Conservation (phyloP, 2,888 invertebrate genomes). For the Neria commutata region DNA sequence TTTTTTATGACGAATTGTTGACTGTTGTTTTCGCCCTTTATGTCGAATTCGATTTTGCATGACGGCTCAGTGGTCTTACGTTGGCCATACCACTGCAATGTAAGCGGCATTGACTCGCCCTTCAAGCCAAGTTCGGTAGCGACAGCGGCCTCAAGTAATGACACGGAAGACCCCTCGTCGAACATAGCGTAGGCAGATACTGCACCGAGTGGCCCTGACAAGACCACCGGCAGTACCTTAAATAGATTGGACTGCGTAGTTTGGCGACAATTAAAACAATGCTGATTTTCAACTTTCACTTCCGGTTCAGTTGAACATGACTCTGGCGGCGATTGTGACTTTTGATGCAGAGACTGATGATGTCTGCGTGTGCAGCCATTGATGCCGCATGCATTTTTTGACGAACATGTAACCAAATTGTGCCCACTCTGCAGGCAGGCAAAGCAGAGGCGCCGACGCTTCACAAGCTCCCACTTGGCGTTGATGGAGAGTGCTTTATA, state of each 20-base stretch:
- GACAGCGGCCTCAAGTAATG: not conserved
- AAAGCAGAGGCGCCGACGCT: not conserved
- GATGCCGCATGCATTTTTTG: not conserved
- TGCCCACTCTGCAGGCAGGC: not conserved
- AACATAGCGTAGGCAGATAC: not conserved
- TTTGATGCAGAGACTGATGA: constrained; percentile 2
- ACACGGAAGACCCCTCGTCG: not conserved
- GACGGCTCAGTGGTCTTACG: constrained; percentile 16
- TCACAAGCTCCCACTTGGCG: not conserved
- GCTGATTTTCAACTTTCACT: not conserved
- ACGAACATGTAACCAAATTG: not conserved
- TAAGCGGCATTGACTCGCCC: not conserved
- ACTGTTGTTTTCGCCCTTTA: not conserved
- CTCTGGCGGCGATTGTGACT: not conserved
- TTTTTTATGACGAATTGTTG: not conserved
- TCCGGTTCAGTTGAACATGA: too few species aligned
- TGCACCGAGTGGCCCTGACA: not conserved
- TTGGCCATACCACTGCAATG: constrained; percentile 18
- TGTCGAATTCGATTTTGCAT: not conserved
- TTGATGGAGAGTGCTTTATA: not conserved
- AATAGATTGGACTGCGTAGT: not conserved
- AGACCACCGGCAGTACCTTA: constrained; percentile 1
- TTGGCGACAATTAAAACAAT: not conserved
- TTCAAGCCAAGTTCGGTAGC: not conserved
- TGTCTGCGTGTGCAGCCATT: not conserved